Base-by-base conservation (phyloP, 1,140 invertebrate species). In the Drosophila seguyi region DNA sequence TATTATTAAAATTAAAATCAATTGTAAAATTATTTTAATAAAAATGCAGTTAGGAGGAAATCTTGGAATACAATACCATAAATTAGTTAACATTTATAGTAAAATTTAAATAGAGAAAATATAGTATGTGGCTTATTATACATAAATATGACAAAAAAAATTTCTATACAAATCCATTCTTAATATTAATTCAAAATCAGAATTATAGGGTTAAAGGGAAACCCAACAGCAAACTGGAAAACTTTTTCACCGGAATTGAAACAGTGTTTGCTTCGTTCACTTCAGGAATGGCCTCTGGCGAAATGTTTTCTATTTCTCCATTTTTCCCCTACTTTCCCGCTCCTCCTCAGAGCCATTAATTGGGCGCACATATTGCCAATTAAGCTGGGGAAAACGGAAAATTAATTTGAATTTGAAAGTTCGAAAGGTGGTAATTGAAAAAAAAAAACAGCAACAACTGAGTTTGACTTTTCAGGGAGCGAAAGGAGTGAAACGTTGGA, bases 341-440 rank as follows among this genome's bases (percentile, higher is more conserved):
- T 53, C 41, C 45, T 60, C 59, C 73, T 34, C 48, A 45, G 45
- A 36, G 13, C 60, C 83, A 86, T 81, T 86, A 81, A 86, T 87
- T 86, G 82, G 83, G 82, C 47, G 75, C 83, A 75, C 80, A 88
- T 81, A 84, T 87, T 87, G 84, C 84, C 84, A 87, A 90, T 87
- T 87, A 87, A 62, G 68, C 76, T 77, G 59, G 72, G 80, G 65
- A 84, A 84, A 90, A 80, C 85, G 84, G 84, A 87, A 87, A 87
- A 87, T 87, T 87, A 87, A 87, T 87, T 87, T 88, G 68, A 71
- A 88, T 77, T 84, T 76, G 68, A 72, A 72, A 72, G 76, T 75
- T 68, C 58, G 47, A 76, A 74, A 47, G 83, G 81, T 55, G 82
- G 81, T 85, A 85, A 85, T 85, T 85, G 81, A 85, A 85, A 85